phyloP scores from a whole-genome alignment of 2,888 invertebrate species.

The Acheta domesticus region DNA sequence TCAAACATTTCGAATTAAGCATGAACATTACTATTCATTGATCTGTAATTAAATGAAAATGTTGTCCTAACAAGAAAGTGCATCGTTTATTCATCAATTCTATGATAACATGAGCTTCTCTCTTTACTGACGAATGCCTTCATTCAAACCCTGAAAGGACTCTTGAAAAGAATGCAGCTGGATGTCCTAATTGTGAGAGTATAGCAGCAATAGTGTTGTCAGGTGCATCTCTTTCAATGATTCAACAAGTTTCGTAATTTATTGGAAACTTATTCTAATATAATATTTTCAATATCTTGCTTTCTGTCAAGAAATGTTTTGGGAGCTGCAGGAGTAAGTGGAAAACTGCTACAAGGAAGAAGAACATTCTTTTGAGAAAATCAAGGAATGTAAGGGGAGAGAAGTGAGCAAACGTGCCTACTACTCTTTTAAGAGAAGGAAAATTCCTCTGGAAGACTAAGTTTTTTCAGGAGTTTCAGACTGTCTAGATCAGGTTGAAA shows the following conservation, averaged over 20 bases:
- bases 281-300: not conserved
- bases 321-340: not conserved
- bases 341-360: not conserved
- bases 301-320: not conserved
- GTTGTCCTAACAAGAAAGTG: not conserved
- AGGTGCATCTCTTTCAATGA: slow-evolving; percentile 37
- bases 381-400: not conserved
- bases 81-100: not conserved
- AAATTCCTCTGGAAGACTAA: not conserved
- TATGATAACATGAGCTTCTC: slow-evolving; percentile 10
- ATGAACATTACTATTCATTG: not conserved
- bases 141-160: not conserved
- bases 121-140: slow-evolving; percentile 11
- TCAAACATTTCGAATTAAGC: too few relatives aligned
- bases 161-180: slow-evolving; percentile 27
- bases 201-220: slow-evolving; percentile 33
- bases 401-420: slow-evolving; percentile 22
- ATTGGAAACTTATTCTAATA: not conserved
- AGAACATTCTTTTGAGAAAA: slow-evolving; percentile 23
- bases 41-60: slow-evolving; percentile 20
- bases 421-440: not conserved
- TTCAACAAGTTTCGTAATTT: slow-evolving; percentile 21
- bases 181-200: slow-evolving; percentile 33
- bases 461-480: not conserved
- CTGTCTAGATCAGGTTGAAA: not conserved